Evolutionary conservation across 1,140 invertebrate species (phyloP), one percentile per base, ranked within the genome.

Genomic region (Vanessa tameamea): DNA sequence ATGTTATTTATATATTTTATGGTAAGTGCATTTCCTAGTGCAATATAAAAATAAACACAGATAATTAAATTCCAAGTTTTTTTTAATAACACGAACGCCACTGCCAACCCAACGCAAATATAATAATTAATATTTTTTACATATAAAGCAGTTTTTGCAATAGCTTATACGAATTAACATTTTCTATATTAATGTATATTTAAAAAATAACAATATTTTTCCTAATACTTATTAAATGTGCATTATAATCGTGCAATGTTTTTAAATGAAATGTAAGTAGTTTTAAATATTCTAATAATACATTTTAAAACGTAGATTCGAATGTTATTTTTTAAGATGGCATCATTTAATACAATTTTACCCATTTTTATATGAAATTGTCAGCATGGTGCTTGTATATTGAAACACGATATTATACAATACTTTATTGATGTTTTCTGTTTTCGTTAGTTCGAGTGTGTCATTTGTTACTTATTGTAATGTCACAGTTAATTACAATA

Each of bases 211-310:
- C 13, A 14, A 47, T 66, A 59, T 65, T 73, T 67, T 63, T 73
- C 69, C 69, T 74, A 74, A 67, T 57, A 64, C 61, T 77, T 72
- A 65, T 64, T 75, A 78, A 61, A 61, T 79, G 84, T 85, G 83
- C 85, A 87, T 87, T 85, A 86, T 76, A 72, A 65, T 64, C 75
- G 86, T 87, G 83, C 86, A 87, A 85, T 87, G 75, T 82, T 77
- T 82, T 77, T 55, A 70, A 50, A 48, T 57, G 4, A 69, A 31
- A 69, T 69, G 11, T 47, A 69, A 57, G 16, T 69, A 69, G n/a
- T 15, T 51, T 15, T 51, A 61, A 15, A 69, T 57, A 57, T 47
- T 47, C 57, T 57, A 47, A 68, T 57, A 67, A 12, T 15, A n/a
- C 20, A 43, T 20, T 55, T 64, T 69, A 57, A 47, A 68, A 68